Conservation (phyloP, 1,140 invertebrate species). For the Lethrus apterus region DNA sequence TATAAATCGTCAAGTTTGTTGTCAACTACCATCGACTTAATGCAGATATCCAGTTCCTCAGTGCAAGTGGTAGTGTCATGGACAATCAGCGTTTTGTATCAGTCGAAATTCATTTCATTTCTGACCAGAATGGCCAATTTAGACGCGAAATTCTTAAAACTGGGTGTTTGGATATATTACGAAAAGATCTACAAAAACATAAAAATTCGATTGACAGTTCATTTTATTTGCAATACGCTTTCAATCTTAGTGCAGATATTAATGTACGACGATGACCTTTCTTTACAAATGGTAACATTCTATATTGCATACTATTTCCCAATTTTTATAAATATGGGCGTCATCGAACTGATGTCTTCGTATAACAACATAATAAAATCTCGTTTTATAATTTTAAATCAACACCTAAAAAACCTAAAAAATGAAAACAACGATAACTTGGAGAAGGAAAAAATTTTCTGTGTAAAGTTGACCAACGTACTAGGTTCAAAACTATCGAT, state of each 20-base stretch:
- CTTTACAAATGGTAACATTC: neutral
- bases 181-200: neutral
- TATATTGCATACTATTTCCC: constrained; percentile 9
- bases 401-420: constrained; percentile 8
- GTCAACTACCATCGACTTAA: constrained; percentile 9
- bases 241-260: neutral
- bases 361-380: neutral
- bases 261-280: neutral
- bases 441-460: constrained; percentile 4
- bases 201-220: neutral
- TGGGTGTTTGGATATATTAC: constrained; percentile 19
- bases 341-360: constrained; percentile 3
- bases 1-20: constrained; percentile 8
- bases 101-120: constrained; percentile 8
- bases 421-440: neutral
- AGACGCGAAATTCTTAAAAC: constrained; percentile 1
- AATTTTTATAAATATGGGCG: constrained; percentile 1
- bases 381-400: constrained; percentile 9
- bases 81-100: constrained; percentile 1
- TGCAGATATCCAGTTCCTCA: neutral
- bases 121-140: constrained; percentile 10
- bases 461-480: neutral
- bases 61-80: constrained; percentile 7
- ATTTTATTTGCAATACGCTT: neutral
- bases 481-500: constrained; percentile 11